phyloP scores from a whole-genome alignment of 2,113 vertebrate species.

The Mormyrus lacerda region DNA sequence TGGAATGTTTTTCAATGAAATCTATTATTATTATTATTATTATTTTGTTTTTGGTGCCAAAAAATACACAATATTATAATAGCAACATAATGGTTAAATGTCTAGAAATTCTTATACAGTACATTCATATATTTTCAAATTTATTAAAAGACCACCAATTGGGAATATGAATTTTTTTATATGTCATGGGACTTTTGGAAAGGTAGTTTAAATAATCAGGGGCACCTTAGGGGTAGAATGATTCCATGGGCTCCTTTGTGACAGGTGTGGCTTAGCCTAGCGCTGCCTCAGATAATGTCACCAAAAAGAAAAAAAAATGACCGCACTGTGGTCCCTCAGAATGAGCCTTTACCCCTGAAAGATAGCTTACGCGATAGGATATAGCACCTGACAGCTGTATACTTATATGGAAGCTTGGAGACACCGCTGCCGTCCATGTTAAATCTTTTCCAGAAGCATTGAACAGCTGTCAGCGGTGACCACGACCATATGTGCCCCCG shows the following conservation, averaged over 20 bases:
- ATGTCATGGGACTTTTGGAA: neutral
- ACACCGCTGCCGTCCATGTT: neutral
- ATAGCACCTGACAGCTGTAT: neutral
- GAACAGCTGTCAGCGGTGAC: constrained; percentile 9
- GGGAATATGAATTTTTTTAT: neutral
- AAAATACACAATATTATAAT: neutral
- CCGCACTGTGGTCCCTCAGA: neutral
- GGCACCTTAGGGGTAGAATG: neutral
- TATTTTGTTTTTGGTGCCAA: neutral
- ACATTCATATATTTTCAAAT: neutral
- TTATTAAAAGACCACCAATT: neutral
- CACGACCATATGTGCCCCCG: constrained; percentile 1
- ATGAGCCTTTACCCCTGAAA: neutral
- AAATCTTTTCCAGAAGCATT: neutral
- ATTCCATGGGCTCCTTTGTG: neutral
- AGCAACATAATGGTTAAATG: neutral
- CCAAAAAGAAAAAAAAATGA: neutral
- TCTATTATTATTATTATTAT: neutral
- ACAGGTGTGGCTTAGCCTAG: neutral
- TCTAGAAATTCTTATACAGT: neutral
- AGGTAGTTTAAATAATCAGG: neutral
- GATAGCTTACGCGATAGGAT: neutral
- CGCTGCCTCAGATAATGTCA: neutral
- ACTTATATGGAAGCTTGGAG: neutral
- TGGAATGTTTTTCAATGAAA: neutral